A percentile compares a stretch with the other conserved stretches of the same genome.
Evolutionary conservation across 2,113 vertebrate genomes (phyloP).

Genomic region (Sapayoa aenigma): DNA sequence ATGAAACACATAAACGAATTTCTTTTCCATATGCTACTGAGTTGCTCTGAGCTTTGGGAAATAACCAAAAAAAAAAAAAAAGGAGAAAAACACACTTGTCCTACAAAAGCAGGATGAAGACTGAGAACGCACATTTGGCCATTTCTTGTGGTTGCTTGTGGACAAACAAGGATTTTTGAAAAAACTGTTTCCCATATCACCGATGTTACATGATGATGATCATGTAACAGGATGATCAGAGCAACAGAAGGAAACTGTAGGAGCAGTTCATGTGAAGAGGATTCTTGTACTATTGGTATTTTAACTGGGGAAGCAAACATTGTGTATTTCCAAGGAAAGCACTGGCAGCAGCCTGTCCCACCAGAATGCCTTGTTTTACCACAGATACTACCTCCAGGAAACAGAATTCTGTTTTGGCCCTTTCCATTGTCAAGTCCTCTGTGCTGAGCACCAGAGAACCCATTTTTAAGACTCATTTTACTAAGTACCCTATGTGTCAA

Average conservation of each 20-base stretch:
- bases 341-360: background rate
- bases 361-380: background rate
- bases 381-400: constrained; percentile 6
- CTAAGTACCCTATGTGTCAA: background rate
- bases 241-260: background rate
- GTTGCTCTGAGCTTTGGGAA: constrained; percentile 43
- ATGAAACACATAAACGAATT: background rate
- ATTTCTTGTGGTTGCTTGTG: background rate
- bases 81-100: background rate
- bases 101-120: background rate
- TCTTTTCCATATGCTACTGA: constrained; percentile 3
- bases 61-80: background rate
- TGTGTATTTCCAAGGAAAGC: background rate
- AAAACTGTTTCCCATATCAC: background rate
- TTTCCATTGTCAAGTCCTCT: background rate
- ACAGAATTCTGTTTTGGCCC: background rate
- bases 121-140: background rate
- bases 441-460: background rate
- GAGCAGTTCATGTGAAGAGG: background rate
- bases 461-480: background rate
- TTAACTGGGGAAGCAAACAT: background rate
- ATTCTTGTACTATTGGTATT: background rate
- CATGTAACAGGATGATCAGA: too few species aligned
- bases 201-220: background rate
- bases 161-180: background rate